phyloP scores from a whole-genome alignment of 1,140 invertebrate genomes.

The Lithobius niger region DNA sequence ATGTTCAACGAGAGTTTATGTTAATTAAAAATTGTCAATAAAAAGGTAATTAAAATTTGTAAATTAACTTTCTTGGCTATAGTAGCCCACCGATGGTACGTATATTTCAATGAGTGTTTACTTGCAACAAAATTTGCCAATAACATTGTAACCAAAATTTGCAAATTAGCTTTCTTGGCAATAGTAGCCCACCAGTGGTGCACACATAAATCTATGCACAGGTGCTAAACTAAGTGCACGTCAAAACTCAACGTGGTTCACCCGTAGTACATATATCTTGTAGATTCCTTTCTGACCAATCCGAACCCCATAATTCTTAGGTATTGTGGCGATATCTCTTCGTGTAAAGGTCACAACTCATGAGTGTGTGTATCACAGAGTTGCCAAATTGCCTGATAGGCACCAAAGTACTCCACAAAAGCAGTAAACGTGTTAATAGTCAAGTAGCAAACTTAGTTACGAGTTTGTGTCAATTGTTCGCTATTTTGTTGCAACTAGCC shows the following conservation, averaged over 20 bases:
- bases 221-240: background rate
- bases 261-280: background rate
- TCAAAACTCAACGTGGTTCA: background rate
- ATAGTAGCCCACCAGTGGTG: background rate
- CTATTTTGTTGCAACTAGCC: too few species aligned
- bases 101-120: too few species aligned
- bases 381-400: background rate
- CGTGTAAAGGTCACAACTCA: too few species aligned
- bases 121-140: background rate
- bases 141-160: background rate
- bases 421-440: background rate
- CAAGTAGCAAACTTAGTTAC: too few species aligned
- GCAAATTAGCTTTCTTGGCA: background rate
- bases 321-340: too few species aligned
- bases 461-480: too few species aligned
- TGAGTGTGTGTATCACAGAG: background rate
- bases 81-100: too few species aligned
- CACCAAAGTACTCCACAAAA: background rate
- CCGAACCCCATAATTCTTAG: background rate
- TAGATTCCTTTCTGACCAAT: background rate
- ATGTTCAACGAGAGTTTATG: too few species aligned
- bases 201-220: background rate
- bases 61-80: too few species aligned
- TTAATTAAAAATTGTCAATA: too few species aligned
- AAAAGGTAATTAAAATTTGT: too few species aligned